These are phyloP conservation scores for Diorhabda sublineata DNA, from an alignment of 1,140 invertebrate species.

Conservation along the genomic window DNA sequence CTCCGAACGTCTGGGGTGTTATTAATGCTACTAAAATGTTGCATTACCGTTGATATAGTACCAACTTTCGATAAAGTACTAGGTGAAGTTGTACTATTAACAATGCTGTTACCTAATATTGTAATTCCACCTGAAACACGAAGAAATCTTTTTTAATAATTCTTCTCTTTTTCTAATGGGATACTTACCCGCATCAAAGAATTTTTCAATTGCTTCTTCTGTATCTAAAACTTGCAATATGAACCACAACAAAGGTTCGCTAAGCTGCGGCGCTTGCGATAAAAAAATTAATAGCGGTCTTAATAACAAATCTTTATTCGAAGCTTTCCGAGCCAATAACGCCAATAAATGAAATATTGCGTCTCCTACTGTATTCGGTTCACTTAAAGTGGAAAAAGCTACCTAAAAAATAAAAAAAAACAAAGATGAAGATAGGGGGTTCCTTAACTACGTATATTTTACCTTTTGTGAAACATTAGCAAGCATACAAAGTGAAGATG, in stretches of 20 bases:
- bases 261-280: slow-evolving; percentile 58
- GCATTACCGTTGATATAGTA: slow-evolving; percentile 56
- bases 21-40: slow-evolving; percentile 56
- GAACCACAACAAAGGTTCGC: slow-evolving; percentile 72
- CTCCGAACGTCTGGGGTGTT: slow-evolving; percentile 46
- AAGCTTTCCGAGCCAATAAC: slow-evolving; percentile 66
- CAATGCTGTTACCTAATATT: slow-evolving; percentile 58
- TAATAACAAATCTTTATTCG: slow-evolving; percentile 67
- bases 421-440: background rate
- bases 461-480: slow-evolving; percentile 41
- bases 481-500: slow-evolving; percentile 61
- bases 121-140: slow-evolving; percentile 53
- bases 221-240: slow-evolving; percentile 68
- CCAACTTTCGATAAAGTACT: slow-evolving; percentile 50
- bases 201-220: slow-evolving; percentile 61
- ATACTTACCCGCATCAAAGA: slow-evolving; percentile 54
- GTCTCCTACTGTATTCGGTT: slow-evolving; percentile 72
- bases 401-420: slow-evolving; percentile 28
- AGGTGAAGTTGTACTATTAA: slow-evolving; percentile 52
- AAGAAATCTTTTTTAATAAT: background rate
- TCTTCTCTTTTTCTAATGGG: background rate
- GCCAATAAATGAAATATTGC: slow-evolving; percentile 78
- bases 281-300: slow-evolving; percentile 72
- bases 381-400: slow-evolving; percentile 50
- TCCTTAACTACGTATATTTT: slow-evolving; percentile 12